Percentiles rank a stretch among this genome's conserved stretches.
Evolutionary conservation across 2,113 vertebrate species (phyloP).

Genomic region (Colius striatus): DNA sequence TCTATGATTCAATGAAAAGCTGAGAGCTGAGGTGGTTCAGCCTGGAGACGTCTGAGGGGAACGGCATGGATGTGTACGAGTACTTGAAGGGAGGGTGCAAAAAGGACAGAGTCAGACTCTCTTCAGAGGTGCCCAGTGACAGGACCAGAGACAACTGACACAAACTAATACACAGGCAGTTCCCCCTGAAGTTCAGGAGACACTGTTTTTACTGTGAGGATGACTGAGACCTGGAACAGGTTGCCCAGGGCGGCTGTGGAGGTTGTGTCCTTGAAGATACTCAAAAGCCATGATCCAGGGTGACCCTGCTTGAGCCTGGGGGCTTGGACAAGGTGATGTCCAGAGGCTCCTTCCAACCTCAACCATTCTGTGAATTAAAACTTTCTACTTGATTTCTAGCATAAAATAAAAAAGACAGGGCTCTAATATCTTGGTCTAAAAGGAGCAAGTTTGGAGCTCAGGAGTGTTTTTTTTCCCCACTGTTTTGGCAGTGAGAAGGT

Average conservation of each 20-base stretch:
- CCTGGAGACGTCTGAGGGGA: background rate
- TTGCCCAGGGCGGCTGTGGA: background rate
- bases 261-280: background rate
- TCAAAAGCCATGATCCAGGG: fast-evolving
- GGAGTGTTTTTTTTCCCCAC: too few species aligned
- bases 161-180: fast-evolving
- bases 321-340: fast-evolving
- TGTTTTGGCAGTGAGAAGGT: fast-evolving
- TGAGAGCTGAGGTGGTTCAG: background rate
- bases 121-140: background rate
- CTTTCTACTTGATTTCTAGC: background rate
- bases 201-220: fast-evolving
- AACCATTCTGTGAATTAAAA: background rate
- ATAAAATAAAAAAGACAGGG: fast-evolving
- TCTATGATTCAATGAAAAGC: background rate
- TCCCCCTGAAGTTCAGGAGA: background rate
- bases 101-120: background rate
- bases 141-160: background rate
- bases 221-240: fast-evolving
- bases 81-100: too few species aligned
- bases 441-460: background rate
- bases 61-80: too few species aligned
- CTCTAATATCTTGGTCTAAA: fast-evolving
- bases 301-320: too few species aligned
- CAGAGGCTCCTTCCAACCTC: background rate